Conservation (phyloP, 2,797 vertebrate species). For the Etheostoma perlongum region DNA sequence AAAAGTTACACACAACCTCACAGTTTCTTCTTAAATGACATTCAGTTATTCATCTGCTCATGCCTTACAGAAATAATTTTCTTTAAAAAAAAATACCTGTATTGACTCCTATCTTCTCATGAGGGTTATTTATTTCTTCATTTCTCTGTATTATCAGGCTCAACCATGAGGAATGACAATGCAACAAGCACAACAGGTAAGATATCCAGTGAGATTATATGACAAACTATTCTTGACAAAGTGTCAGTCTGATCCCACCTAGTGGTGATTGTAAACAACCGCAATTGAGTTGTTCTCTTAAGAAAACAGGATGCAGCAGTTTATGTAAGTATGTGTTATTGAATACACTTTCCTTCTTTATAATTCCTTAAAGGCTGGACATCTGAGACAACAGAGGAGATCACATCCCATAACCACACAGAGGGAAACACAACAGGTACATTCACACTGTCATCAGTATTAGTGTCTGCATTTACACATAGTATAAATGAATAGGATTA, state of each 20-base stretch:
- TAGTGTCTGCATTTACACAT: background rate
- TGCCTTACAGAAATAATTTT: background rate
- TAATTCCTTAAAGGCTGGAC: constrained; percentile 37
- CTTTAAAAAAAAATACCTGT: background rate
- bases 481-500: no score
- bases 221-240: background rate
- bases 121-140: background rate
- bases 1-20: background rate
- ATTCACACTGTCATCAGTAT: background rate
- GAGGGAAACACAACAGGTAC: constrained; percentile 62
- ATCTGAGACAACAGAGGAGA: constrained; percentile 33
- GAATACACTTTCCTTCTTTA: background rate
- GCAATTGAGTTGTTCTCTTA: background rate
- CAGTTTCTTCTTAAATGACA: background rate
- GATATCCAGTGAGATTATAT: background rate
- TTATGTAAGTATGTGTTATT: background rate
- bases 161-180: constrained; percentile 37
- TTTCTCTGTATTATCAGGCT: constrained; percentile 18
- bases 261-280: constrained; percentile 35
- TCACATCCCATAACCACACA: constrained; percentile 29
- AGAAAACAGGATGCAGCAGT: background rate
- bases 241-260: constrained; percentile 48
- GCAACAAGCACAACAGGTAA: constrained; percentile 56
- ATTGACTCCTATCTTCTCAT: background rate
- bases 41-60: background rate